Conservation (phyloP, 2,113 vertebrate species). For the Gobius niger region DNA sequence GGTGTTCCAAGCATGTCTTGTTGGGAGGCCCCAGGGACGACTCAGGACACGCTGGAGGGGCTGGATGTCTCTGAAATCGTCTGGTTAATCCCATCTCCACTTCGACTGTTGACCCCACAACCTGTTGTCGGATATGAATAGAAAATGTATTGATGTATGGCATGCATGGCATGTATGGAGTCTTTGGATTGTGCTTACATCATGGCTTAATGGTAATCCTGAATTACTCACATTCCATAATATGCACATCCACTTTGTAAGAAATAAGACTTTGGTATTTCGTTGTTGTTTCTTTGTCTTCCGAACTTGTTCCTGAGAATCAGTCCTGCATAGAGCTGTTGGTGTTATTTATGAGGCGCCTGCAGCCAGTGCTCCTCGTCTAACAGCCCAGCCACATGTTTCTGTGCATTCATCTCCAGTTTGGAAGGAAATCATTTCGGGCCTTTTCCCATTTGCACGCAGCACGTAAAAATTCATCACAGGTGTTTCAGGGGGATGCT, state of each 20-base stretch:
- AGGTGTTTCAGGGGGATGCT: slow-evolving; percentile 5
- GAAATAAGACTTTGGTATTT: neutral
- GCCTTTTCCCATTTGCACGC: slow-evolving; percentile 44
- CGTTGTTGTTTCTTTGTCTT: neutral
- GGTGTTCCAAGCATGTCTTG: too few relatives aligned
- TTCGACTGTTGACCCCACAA: too few relatives aligned
- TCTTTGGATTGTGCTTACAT: too few relatives aligned
- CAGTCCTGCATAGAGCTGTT: slow-evolving; percentile 21
- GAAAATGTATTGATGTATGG: too few relatives aligned
- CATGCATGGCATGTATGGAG: too few relatives aligned
- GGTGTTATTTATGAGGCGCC: slow-evolving; percentile 57
- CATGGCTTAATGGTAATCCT: too few relatives aligned
- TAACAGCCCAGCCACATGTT: slow-evolving; percentile 58
- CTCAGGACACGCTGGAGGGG: too few relatives aligned
- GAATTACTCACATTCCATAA: too few relatives aligned
- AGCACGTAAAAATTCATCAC: slow-evolving; percentile 47
- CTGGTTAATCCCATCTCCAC: too few relatives aligned
- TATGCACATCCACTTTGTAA: neutral
- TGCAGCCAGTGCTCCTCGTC: slow-evolving; percentile 50
- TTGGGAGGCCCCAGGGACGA: too few relatives aligned
- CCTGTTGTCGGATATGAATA: too few relatives aligned
- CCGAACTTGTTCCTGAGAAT: slow-evolving; percentile 22
- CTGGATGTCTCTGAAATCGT: too few relatives aligned
- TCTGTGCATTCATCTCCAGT: slow-evolving; percentile 47
- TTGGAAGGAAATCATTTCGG: slow-evolving; percentile 53